Percentiles rank a stretch among this genome's conserved stretches.
Evolutionary conservation across 1,140 invertebrate species (phyloP).

Genomic region (Goniozus legneri): DNA sequence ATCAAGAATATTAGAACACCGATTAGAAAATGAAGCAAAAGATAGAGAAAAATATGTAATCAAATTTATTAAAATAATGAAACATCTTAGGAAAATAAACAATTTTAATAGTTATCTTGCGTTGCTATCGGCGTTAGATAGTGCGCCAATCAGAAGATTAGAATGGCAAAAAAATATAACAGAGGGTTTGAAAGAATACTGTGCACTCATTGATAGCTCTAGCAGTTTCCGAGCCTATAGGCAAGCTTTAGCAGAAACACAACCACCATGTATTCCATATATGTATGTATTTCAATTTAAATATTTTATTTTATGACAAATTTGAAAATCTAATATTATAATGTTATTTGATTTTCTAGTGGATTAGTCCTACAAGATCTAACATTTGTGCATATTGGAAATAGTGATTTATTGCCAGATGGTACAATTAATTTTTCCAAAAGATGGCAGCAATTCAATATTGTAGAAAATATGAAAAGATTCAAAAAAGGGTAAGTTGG

Average conservation of each 20-base stretch:
- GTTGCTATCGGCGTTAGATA: constrained; percentile 92
- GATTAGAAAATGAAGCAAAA: constrained; percentile 80
- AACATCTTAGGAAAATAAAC: constrained; percentile 92
- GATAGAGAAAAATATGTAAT: constrained; percentile 94
- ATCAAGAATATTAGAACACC: constrained; percentile 59
- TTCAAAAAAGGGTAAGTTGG: constrained; percentile 85
- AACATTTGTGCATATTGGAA: constrained; percentile 98
- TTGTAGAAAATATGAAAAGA: constrained; percentile 95
- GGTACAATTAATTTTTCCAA: constrained; percentile 95
- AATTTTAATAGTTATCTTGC: constrained; percentile 99
- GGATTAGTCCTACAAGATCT: constrained; percentile 97
- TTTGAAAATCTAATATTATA: constrained; percentile 4
- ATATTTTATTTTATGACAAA: constrained; percentile 1
- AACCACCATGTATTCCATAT: constrained; percentile 97
- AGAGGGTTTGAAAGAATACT: constrained; percentile 91
- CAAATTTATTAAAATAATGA: constrained; percentile 99
- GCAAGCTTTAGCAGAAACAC: constrained; percentile 87
- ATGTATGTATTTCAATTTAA: constrained; percentile 69
- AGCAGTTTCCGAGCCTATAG: constrained; percentile 94
- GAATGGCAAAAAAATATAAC: constrained; percentile 94
- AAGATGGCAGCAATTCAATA: constrained; percentile 96
- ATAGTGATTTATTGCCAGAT: constrained; percentile 83
- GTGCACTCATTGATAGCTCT: constrained; percentile 92
- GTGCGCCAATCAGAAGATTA: constrained; percentile 88
- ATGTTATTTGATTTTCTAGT: constrained; percentile 60